phyloP scores from a whole-genome alignment of 2,888 invertebrate genomes.

The Andrena bicolor region DNA sequence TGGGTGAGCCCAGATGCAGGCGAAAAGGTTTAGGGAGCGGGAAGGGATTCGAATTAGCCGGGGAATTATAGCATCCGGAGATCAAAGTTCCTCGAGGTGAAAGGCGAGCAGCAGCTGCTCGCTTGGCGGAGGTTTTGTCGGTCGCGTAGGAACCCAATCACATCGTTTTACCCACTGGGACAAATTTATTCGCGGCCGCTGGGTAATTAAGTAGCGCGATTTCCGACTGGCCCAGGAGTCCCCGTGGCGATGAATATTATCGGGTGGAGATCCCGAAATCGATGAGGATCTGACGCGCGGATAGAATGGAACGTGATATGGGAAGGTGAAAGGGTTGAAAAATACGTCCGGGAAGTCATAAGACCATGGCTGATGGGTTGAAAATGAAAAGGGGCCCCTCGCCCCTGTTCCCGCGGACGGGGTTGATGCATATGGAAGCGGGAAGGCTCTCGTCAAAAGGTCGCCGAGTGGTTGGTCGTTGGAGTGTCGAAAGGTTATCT shows the following conservation, averaged over 20 bases:
- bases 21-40: conserved; percentile 15
- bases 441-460: conserved; percentile 76
- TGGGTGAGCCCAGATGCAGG: conserved; percentile 17
- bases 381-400: conserved; percentile 77
- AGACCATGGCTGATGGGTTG: conserved; percentile 48
- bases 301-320: not conserved
- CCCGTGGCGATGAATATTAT: conserved; percentile 9
- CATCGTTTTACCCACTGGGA: conserved; percentile 11
- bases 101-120: conserved; percentile 27
- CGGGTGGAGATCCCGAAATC: not conserved
- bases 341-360: conserved; percentile 7
- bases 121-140: conserved; percentile 35
- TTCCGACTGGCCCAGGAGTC: conserved; percentile 15
- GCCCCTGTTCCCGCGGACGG: conserved; percentile 19
- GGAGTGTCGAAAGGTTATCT: conserved; percentile 80
- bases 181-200: conserved; percentile 27
- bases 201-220: conserved; percentile 30
- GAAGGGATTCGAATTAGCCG: conserved; percentile 34
- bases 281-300: not conserved
- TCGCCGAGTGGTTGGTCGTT: conserved; percentile 67
- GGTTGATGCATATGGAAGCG: conserved; percentile 83
- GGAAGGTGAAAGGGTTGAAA: not conserved
- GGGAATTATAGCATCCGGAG: conserved; percentile 50
- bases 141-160: conserved; percentile 13
- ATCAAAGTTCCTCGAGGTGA: conserved; percentile 50